Base-by-base conservation (phyloP, 2,888 invertebrate genomes). In the Agrypnus murinus region DNA sequence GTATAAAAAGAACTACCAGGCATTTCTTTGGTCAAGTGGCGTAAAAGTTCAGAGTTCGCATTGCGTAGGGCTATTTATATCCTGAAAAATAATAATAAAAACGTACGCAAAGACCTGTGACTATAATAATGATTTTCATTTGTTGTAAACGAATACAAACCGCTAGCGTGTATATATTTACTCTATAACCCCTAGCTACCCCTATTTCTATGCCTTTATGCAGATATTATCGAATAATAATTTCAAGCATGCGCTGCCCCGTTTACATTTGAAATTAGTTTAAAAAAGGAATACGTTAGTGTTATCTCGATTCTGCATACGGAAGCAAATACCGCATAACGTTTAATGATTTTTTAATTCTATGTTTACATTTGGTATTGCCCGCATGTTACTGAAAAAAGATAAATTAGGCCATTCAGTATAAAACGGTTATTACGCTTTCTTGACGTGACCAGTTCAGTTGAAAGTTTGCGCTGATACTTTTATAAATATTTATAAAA, bases 121-220 rank as follows among this genome's bases (percentile, higher is more conserved):
- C 14, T n/a, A n/a, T 48, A 97, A 97, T 50, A 50, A 50, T 31
- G 50, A 50, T 50, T 50, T 50, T 19, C n/a, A 50, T 50, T 55
- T 55, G 45, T 60, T n/a, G 36, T 31, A 45, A 60, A 60, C n/a
- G 34, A 45, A 15, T 46, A 46, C 31, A 46, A 53, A 55, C 55
- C 36, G 10, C 17, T 55, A 32, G 55, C 55, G 55, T 55, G 55
- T 36, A 12, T 55, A 55, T 55, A 55, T 55, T 55, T 55, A 55
- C 55, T 34, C 17, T n/a, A 31, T 17, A 32, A 32, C 32, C 32
- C 55, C 36, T 36, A 36, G 38, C 36, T 55, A 55, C 55, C 55
- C 36, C 36, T 59, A 59, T 59, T 66, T 31, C 60, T 50, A 66
- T 66, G 60, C 55, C 45, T 74, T 75, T 75, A 77, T 76, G 77